Percentiles rank a stretch among this genome's conserved stretches.
phyloP scores from a whole-genome alignment of 2,888 invertebrate species.

The Antheraea yamamai region DNA sequence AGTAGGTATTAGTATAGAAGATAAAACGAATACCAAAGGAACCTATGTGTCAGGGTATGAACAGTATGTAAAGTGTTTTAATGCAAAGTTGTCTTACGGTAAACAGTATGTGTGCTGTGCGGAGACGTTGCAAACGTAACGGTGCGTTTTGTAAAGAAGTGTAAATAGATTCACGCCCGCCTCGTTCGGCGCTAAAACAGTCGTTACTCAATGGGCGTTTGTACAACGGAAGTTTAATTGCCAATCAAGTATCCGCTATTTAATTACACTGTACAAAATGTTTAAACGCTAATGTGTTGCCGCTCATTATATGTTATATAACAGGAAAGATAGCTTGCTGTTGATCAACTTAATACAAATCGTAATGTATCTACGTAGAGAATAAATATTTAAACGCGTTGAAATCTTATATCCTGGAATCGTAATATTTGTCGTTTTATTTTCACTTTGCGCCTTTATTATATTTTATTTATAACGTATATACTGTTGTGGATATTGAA shows the following conservation, averaged over 20 bases:
- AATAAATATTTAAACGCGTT: background rate
- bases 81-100: constrained; percentile 15
- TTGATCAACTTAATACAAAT: background rate
- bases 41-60: background rate
- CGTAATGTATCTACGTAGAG: background rate
- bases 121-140: constrained; percentile 39
- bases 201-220: constrained; percentile 29
- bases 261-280: constrained; percentile 24
- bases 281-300: constrained; percentile 14
- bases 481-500: too few species aligned
- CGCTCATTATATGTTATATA: constrained; percentile 2
- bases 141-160: constrained; percentile 61
- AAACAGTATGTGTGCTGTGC: constrained; percentile 12
- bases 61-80: constrained; percentile 6
- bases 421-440: too few species aligned
- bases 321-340: constrained; percentile 5
- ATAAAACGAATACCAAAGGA: background rate
- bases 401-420: background rate
- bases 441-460: too few species aligned
- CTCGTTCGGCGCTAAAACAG: constrained; percentile 28
- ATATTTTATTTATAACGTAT: too few species aligned
- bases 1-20: background rate
- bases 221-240: constrained; percentile 34
- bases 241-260: constrained; percentile 27
- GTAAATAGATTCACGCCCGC: constrained; percentile 38